These are phyloP conservation scores for Eumerus sabulonum DNA, from an alignment of 2,888 invertebrate species.

Conservation along the genomic window DNA sequence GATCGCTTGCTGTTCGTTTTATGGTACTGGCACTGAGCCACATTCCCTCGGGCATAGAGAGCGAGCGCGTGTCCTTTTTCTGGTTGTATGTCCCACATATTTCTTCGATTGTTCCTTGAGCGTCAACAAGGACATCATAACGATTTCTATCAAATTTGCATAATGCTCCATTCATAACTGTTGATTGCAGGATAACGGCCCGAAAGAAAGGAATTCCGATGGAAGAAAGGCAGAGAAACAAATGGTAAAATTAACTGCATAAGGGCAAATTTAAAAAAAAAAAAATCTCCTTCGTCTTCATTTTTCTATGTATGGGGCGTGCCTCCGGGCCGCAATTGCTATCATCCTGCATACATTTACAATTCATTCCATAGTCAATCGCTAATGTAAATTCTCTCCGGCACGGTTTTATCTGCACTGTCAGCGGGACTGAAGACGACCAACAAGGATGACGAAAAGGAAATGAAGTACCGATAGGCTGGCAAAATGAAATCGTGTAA, in stretches of 20 bases:
- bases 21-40: neutral
- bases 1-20: constrained; percentile 19
- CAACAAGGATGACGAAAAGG: neutral
- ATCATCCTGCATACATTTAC: constrained; percentile 25
- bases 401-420: constrained; percentile 11
- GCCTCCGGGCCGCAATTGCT: constrained; percentile 5
- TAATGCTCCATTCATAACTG: constrained; percentile 55
- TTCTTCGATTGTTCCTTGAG: constrained; percentile 33
- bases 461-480: no score
- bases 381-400: constrained; percentile 33
- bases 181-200: constrained; percentile 47
- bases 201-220: constrained; percentile 7
- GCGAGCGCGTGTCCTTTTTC: neutral
- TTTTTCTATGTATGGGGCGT: neutral
- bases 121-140: constrained; percentile 41
- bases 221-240: constrained; percentile 11
- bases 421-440: neutral
- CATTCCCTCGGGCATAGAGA: constrained; percentile 1
- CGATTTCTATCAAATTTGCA: constrained; percentile 57
- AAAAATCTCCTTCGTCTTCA: neutral
- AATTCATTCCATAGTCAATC: constrained; percentile 42
- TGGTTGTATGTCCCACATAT: constrained; percentile 24
- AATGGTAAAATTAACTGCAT: constrained; percentile 36
- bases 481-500: no score
- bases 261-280: constrained; percentile 14